Percentiles rank a stretch among this genome's conserved stretches.
Conservation (phyloP, 2,888 invertebrate species). For the Tipula unca region DNA sequence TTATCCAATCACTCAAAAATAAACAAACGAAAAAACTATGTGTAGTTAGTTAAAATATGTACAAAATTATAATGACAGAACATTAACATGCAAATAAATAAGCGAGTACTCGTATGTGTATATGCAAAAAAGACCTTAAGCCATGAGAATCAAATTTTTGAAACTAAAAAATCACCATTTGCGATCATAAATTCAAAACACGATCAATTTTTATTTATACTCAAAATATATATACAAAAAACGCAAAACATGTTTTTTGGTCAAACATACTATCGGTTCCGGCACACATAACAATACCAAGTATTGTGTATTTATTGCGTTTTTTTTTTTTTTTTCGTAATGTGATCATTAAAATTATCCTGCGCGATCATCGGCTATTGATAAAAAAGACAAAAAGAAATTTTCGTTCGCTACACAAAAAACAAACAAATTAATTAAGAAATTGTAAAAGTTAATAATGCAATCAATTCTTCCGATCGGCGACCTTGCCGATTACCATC, state of each 20-base stretch:
- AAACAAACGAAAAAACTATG: not conserved
- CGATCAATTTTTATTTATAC: not conserved
- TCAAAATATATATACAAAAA: not conserved
- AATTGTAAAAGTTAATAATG: not conserved
- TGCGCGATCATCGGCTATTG: not conserved
- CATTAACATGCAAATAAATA: not conserved
- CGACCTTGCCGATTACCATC: not conserved
- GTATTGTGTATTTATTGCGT: not conserved
- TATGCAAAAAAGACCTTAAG: not conserved
- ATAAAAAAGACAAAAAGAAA: no score
- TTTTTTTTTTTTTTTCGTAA: not conserved
- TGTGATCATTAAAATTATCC: not conserved
- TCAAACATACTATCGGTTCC: not conserved
- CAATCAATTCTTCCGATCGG: not conserved
- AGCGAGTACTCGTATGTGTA: not conserved
- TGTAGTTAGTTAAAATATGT: not conserved
- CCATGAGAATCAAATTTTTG: not conserved
- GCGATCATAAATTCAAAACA: not conserved
- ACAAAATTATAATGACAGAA: not conserved
- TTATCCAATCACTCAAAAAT: not conserved
- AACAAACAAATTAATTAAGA: not conserved
- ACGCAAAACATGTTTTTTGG: not conserved
- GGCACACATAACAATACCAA: not conserved
- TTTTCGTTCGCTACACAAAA: not conserved
- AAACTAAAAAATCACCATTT: not conserved